A percentile compares a stretch with the other conserved stretches of the same genome.
phyloP scores from a whole-genome alignment of 2,888 invertebrate genomes.

The Yponomeuta plumbellus region DNA sequence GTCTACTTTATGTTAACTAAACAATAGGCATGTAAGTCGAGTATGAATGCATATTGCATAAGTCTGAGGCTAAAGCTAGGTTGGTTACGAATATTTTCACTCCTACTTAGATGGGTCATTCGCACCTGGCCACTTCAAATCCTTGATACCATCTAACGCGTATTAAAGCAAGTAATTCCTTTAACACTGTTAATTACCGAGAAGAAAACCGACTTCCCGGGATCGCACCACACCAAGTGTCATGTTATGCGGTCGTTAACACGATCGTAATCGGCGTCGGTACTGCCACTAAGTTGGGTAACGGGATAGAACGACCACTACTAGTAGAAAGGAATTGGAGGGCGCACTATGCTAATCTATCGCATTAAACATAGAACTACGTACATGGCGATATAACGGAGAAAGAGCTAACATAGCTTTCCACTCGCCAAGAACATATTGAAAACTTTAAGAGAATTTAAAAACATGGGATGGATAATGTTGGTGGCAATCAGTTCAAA shows the following conservation, averaged over 20 bases:
- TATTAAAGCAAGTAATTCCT: neutral
- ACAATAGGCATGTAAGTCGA: too few relatives aligned
- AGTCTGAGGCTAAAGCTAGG: neutral
- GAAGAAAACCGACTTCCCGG: slow-evolving; percentile 30
- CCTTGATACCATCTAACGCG: neutral
- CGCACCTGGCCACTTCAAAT: neutral
- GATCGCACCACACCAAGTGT: slow-evolving; percentile 38
- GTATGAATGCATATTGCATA: too few relatives aligned
- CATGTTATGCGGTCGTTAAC: slow-evolving; percentile 40
- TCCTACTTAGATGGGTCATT: neutral
- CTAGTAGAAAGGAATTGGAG: neutral
- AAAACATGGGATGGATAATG: too few relatives aligned
- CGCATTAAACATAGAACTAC: too few relatives aligned
- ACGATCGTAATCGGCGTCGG: slow-evolving; percentile 13
- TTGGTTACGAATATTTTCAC: neutral
- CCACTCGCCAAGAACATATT: too few relatives aligned
- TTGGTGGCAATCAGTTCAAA: too few relatives aligned
- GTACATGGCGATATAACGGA: too few relatives aligned
- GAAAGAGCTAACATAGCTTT: too few relatives aligned
- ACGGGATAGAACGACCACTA: neutral
- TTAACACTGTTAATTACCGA: slow-evolving; percentile 3
- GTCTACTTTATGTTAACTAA: too few relatives aligned
- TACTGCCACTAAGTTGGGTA: neutral
- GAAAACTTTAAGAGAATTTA: too few relatives aligned
- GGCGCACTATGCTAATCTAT: too few relatives aligned